These are phyloP conservation scores for Corticium candelabrum DNA, from an alignment of 37 sponge, comb jelly and placozoan genomes.

Conservation along the genomic window DNA sequence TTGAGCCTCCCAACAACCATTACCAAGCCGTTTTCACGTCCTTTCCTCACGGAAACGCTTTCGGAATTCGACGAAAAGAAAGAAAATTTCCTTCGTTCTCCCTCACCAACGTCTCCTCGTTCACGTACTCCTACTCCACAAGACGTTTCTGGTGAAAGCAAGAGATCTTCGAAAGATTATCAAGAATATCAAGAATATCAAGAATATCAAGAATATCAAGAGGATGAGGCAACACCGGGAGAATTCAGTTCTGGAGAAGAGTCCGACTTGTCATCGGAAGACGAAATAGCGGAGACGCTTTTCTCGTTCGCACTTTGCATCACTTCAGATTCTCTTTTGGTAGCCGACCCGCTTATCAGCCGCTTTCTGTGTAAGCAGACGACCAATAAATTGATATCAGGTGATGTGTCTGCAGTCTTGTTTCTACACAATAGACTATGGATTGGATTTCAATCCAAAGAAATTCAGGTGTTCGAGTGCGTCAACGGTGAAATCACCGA, in stretches of 20 bases:
- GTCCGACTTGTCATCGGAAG: too few species aligned
- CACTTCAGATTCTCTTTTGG: background rate
- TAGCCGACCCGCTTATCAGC: background rate
- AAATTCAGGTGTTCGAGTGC: background rate
- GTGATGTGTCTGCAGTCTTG: background rate
- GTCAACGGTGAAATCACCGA: background rate
- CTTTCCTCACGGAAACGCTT: background rate
- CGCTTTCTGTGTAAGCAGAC: background rate
- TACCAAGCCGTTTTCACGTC: too few species aligned
- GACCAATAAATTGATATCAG: background rate
- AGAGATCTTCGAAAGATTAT: too few species aligned
- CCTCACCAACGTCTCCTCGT: too few species aligned
- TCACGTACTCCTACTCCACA: too few species aligned
- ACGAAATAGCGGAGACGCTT: too few species aligned
- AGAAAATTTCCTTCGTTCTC: background rate
- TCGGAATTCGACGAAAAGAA: background rate
- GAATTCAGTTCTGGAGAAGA: too few species aligned
- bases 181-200: too few species aligned
- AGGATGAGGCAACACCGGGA: too few species aligned
- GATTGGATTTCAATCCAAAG: background rate
- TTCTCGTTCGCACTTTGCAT: background rate
- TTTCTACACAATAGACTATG: background rate
- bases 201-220: too few species aligned
- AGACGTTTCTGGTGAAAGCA: too few species aligned
- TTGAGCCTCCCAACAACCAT: too few species aligned